A percentile compares a stretch with the other conserved stretches of the same genome.
Conservation (phyloP, 2,797 vertebrate genomes). For the Siniperca obscura region DNA sequence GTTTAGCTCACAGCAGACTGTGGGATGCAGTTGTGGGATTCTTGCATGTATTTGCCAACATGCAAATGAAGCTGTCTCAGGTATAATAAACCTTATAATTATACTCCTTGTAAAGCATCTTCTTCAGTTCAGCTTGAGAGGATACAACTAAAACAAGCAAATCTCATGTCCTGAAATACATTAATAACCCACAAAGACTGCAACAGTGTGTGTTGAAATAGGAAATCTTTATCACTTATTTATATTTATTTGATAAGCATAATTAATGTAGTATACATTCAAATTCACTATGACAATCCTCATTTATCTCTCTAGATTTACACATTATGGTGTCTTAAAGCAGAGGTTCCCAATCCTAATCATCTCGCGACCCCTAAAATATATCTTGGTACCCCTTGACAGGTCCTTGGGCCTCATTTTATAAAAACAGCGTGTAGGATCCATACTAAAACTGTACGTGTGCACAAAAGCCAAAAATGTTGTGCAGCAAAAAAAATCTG, state of each 20-base stretch:
- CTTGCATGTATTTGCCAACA: slow-evolving; percentile 96
- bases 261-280: background rate
- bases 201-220: background rate
- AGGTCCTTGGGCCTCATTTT: background rate
- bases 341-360: background rate
- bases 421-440: too few species aligned
- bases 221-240: background rate
- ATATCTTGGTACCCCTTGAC: background rate
- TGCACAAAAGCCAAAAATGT: too few species aligned
- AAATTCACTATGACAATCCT: background rate
- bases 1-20: slow-evolving; percentile 94
- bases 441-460: too few species aligned
- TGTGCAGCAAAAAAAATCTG: too few species aligned
- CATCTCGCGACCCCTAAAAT: background rate
- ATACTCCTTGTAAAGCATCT: background rate
- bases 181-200: background rate
- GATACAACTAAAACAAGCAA: background rate
- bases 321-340: background rate
- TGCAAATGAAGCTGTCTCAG: slow-evolving; percentile 99
- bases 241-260: background rate
- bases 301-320: background rate
- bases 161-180: background rate
- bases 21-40: slow-evolving; percentile 99
- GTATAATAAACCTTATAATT: slow-evolving; percentile 68
- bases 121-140: slow-evolving; percentile 15